Base-by-base conservation (phyloP, 2,113 vertebrate genomes). In the Misgurnus anguillicaudatus region DNA sequence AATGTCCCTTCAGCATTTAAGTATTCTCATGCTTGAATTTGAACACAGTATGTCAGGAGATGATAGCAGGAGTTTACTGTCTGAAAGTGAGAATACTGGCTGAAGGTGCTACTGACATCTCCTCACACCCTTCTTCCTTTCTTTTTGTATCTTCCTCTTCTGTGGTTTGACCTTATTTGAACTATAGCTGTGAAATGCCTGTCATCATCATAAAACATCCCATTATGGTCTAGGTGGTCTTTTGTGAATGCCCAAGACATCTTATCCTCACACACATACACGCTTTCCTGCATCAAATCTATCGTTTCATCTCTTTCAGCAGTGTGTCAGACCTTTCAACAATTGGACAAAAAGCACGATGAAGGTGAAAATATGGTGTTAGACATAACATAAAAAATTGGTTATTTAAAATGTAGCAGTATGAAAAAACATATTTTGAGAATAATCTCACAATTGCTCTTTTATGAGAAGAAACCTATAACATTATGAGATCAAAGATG, bases 101-200 rank as follows among this genome's bases (percentile, higher is more conserved):
- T n/a, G n/a, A n/a, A n/a, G n/a, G n/a, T n/a, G n/a, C n/a, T n/a
- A 53, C n/a, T 41, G 31, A 72, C 24, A 10, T 57, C 24, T 51
- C n/a, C 7, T 9, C 39, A 48, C 11, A 74, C 9, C 55, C 0
- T 38, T 19, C 31, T 53, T 39, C 17, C 6, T 5, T 17, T 45
- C 14, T 42, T 19, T 48, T 21, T 75, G 31, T 51, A 41, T 31
- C 77, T 72, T 38, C 67, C 84, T 78, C 75, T 66, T 79, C 0
- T 68, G 45, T 80, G 87, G 84, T 79, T 86, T 86, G 92, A 87
- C 90, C 92, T 91, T 86, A 2, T 71, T 84, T 92, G 90, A 94
- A 92, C 92, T 88, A 64, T 92, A 93, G 90, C 89, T 91, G 91
- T 87, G 85, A 90, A 71, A 78, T 85, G 66, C 66, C 84, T 82